Evolutionary conservation across 2,797 vertebrate genomes (phyloP).

Genomic region (Anabacerthia variegaticeps): DNA sequence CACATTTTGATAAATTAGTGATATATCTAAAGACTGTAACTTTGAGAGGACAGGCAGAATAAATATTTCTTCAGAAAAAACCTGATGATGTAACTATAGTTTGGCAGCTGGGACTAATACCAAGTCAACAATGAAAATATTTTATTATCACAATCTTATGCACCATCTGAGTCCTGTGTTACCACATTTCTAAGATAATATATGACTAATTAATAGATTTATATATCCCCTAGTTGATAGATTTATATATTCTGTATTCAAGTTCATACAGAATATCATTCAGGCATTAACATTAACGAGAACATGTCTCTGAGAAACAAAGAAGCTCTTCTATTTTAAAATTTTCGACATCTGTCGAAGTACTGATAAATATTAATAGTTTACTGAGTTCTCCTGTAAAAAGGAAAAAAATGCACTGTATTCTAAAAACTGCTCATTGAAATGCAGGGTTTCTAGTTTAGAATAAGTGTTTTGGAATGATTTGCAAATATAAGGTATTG

Average conservation of each 20-base stretch:
- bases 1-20: background rate
- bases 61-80: background rate
- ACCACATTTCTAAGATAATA: background rate
- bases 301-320: background rate
- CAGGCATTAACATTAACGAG: background rate
- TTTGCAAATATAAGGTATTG: background rate
- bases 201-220: background rate
- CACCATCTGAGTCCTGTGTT: background rate
- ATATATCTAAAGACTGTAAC: background rate
- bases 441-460: background rate
- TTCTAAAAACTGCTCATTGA: background rate
- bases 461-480: background rate
- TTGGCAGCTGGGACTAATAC: background rate
- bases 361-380: background rate
- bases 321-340: background rate
- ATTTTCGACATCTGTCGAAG: background rate
- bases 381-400: background rate
- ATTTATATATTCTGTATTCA: background rate
- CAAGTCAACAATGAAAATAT: background rate
- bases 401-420: background rate
- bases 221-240: background rate
- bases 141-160: background rate
- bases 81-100: background rate
- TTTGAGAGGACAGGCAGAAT: background rate
- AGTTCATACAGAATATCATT: background rate